phyloP scores from a whole-genome alignment of 2,888 invertebrate genomes.

The Antheraea assamensis region DNA sequence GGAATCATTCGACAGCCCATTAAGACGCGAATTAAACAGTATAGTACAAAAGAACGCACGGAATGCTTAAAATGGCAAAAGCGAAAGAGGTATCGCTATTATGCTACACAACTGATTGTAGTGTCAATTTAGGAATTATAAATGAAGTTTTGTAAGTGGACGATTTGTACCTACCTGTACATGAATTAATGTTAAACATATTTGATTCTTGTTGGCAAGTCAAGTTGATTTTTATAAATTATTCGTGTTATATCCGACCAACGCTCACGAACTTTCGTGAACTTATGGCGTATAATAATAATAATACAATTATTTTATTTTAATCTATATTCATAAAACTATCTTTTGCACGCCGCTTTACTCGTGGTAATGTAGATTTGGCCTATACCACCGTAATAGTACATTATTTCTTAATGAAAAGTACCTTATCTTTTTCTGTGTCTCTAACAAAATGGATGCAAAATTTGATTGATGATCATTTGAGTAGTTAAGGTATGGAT shows the following conservation, averaged over 20 bases:
- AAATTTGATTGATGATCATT: too few species aligned
- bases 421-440: too few species aligned
- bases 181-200: background rate
- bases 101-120: conserved; percentile 22
- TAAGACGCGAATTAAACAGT: conserved; percentile 26
- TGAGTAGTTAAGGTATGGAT: too few species aligned
- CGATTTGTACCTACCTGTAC: background rate
- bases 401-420: too few species aligned
- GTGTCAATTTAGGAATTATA: conserved; percentile 19
- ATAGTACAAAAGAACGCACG: conserved; percentile 16
- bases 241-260: background rate
- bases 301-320: too few species aligned
- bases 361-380: too few species aligned
- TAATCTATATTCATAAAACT: too few species aligned
- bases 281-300: background rate
- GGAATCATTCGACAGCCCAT: conserved; percentile 31
- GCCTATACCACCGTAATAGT: too few species aligned
- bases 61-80: conserved; percentile 21
- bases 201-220: background rate
- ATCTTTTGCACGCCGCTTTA: too few species aligned
- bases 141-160: conserved; percentile 10
- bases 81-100: conserved; percentile 19
- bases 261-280: background rate
- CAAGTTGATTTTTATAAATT: background rate
- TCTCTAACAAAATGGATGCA: too few species aligned